phyloP scores from a whole-genome alignment of 2,797 vertebrate species.

The Podarcis siculus region DNA sequence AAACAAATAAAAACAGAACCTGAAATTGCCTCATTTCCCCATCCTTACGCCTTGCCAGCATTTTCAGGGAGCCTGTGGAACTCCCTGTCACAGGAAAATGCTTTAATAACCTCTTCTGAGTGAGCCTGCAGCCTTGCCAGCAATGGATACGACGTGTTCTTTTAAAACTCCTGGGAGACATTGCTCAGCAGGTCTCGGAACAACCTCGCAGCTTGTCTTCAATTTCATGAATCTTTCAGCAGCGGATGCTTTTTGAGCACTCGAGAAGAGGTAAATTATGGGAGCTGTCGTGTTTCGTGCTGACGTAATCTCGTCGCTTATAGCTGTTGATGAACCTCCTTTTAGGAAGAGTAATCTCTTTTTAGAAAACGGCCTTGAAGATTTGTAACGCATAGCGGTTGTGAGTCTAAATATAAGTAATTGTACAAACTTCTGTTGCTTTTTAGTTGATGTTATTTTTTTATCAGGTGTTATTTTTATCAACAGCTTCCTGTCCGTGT shows the following conservation, averaged over 20 bases:
- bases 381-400: too few relatives aligned
- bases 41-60: not conserved
- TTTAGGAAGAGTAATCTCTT: too few relatives aligned
- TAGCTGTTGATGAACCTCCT: too few relatives aligned
- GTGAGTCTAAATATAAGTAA: too few relatives aligned
- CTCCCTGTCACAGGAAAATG: not conserved
- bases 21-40: not conserved
- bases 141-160: not conserved
- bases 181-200: too few relatives aligned
- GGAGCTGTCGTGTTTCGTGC: not conserved
- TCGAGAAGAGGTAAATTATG: not conserved
- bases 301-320: not conserved
- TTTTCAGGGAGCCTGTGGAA: not conserved
- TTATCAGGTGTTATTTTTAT: too few relatives aligned
- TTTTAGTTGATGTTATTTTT: too few relatives aligned
- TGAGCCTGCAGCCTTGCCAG: rapidly evolving
- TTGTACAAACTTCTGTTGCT: too few relatives aligned
- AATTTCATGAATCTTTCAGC: not conserved
- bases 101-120: too few relatives aligned
- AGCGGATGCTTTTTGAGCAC: not conserved
- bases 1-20: too few relatives aligned
- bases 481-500: too few relatives aligned
- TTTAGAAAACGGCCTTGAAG: too few relatives aligned
- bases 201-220: not conserved
- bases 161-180: not conserved